A percentile compares a stretch with the other conserved stretches of the same genome.
These are phyloP conservation scores for Otocyon megalotis DNA, from an alignment of 2,113 vertebrate species.

Conservation along the genomic window DNA sequence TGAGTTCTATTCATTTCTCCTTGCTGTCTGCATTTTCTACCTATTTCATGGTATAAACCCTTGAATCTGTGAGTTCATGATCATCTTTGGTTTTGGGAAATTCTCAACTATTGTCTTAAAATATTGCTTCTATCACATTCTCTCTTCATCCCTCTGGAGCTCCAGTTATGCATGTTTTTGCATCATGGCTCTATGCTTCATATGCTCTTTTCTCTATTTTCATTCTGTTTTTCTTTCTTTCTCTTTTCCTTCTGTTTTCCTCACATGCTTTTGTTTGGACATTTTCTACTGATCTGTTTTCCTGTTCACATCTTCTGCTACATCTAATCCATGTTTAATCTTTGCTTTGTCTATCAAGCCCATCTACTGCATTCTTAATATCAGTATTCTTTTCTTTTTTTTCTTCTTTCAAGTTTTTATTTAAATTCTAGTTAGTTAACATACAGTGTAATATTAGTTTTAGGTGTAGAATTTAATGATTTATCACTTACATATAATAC, in stretches of 20 bases:
- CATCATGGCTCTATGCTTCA: neutral
- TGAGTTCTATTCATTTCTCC: neutral
- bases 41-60: neutral
- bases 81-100: neutral
- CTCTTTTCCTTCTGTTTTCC: neutral
- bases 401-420: neutral
- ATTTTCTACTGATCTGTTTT: neutral
- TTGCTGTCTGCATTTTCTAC: neutral
- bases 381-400: neutral
- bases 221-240: neutral
- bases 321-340: neutral
- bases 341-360: neutral
- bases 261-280: neutral
- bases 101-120: constrained; percentile 1
- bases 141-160: neutral
- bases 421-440: neutral
- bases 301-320: neutral
- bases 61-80: neutral
- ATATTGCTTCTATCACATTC: neutral
- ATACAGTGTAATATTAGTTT: neutral
- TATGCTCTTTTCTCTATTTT: neutral
- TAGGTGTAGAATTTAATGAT: neutral
- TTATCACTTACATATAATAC: neutral
- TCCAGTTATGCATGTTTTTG: neutral
- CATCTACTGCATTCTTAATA: neutral